phyloP scores from a whole-genome alignment of 2,113 vertebrate genomes.

The Ctenodactylus gundi region DNA sequence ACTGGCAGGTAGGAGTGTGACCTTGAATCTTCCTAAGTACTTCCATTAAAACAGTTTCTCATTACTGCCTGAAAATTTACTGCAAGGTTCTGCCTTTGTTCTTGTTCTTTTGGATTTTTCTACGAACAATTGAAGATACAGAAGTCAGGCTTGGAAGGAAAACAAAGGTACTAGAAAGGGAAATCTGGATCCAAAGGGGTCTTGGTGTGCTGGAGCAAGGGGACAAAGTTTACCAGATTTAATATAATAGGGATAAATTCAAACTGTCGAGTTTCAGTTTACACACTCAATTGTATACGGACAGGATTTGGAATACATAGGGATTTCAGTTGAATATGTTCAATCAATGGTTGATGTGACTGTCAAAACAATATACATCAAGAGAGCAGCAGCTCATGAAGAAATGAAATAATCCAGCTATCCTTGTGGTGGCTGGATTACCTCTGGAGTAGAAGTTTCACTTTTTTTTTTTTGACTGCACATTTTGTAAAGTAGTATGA shows the following conservation, averaged over 20 bases:
- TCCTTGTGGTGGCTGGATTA: background rate
- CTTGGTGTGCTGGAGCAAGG: background rate
- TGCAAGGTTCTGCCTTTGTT: background rate
- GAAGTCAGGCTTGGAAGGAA: background rate
- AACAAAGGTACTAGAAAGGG: background rate
- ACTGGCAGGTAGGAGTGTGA: background rate
- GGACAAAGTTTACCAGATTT: constrained; percentile 23
- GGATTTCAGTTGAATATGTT: background rate
- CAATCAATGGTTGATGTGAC: background rate
- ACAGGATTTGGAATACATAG: background rate
- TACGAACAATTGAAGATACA: background rate
- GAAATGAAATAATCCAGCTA: constrained; percentile 19
- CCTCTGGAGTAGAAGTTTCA: background rate
- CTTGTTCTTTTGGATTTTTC: background rate
- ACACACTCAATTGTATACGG: background rate
- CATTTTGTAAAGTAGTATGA: background rate
- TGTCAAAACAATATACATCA: background rate
- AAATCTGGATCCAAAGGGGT: background rate
- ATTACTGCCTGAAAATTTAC: background rate
- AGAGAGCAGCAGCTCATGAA: background rate
- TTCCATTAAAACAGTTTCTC: background rate
- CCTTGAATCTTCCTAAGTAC: constrained; percentile 1
- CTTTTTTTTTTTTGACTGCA: background rate
- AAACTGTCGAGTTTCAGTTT: background rate
- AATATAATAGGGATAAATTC: constrained; percentile 45